Conservation (phyloP, 2,113 vertebrate species). For the Willisornis vidua region DNA sequence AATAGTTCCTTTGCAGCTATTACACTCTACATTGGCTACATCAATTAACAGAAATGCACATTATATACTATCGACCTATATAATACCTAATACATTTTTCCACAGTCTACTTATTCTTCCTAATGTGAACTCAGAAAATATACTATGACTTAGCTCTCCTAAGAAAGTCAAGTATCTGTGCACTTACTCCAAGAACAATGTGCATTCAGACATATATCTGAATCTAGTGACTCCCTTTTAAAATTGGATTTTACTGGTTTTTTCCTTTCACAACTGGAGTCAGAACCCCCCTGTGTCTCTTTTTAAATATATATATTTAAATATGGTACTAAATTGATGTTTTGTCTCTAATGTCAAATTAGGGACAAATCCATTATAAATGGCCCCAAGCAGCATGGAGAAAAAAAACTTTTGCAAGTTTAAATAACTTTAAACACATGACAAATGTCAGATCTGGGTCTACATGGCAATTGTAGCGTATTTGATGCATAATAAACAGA, state of each 20-base stretch:
- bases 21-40: conserved; percentile 33
- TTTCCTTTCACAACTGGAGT: not conserved
- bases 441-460: not conserved
- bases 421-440: not conserved
- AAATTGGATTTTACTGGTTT: not conserved
- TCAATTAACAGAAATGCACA: conserved; percentile 69
- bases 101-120: conserved; percentile 33
- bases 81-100: conserved; percentile 52
- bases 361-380: not conserved
- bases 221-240: not conserved
- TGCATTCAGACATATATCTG: not conserved
- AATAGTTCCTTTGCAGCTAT: conserved; percentile 54
- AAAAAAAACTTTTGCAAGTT: not conserved
- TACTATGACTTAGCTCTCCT: not conserved
- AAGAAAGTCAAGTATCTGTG: not conserved
- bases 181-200: not conserved
- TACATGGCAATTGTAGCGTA: not conserved
- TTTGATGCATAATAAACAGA: not conserved
- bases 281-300: not conserved
- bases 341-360: not conserved
- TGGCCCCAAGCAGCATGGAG: not conserved
- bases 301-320: not conserved
- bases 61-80: conserved; percentile 44
- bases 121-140: conserved; percentile 32
- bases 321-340: not conserved